Base-by-base conservation (phyloP, 1,140 invertebrate genomes). In the Sminthurides bifidus region DNA sequence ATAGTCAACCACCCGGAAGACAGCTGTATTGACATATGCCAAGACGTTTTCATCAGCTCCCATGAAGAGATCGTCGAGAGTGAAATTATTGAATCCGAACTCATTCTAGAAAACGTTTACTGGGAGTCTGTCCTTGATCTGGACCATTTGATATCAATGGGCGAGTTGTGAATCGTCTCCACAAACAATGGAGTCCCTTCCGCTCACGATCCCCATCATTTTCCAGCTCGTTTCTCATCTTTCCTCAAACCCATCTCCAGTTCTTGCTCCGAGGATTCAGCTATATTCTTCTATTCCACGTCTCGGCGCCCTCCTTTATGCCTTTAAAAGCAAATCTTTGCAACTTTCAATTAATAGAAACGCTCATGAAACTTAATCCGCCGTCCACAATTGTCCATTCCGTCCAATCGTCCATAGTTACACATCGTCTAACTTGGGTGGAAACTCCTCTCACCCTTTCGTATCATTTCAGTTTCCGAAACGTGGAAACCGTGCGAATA, bases 11-110 rank as follows among this genome's bases (percentile, higher is more conserved):
- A 31, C 3, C 6, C 29, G 12, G 3, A 31, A 17, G 29, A 29
- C 19, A 31, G 27, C 8, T 43, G 41, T 43, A 10, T 21, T 43
- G 41, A 43, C 21, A 43, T 43, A 19, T 43, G 41, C 41, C 41
- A 43, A 43, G 41, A 43, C n/a, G 41, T 23, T 43, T 43, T 43
- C 41, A n/a, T n/a, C n/a, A 43, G 41, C 21, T 17, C 41, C n/a
- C 46, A 49, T 10, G 46, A 49, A 35, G 46, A 49, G 35, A 49
- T 49, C 21, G 46, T 49, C 3, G 27, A 49, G 19, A 49, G 46
- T 33, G 46, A 49, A 49, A 49, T 49, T 49, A 49, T 49, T 8
- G 46, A 49, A 31, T 17, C 10, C 14, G 46, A 49, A 49, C 46
- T 49, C 14, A 49, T 49, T 33, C 29, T 49, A 19, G 46, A 49